Evolutionary conservation across 2,113 vertebrate species (phyloP).

Genomic region (Ptychochromis oligacanthus): DNA sequence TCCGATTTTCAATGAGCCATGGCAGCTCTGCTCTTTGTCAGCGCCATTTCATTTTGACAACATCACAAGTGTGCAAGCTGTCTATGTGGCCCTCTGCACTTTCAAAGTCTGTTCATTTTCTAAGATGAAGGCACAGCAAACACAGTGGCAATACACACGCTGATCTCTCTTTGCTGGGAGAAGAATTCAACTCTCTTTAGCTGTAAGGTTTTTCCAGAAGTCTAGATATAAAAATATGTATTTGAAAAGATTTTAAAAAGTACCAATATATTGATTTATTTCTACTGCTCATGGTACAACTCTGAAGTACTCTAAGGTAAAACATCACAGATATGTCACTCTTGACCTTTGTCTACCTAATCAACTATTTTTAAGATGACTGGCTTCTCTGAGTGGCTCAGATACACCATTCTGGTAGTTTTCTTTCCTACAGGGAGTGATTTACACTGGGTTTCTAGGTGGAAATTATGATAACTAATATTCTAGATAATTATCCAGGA

Average conservation of each 20-base stretch:
- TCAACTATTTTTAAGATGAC: not conserved
- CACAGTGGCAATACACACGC: not conserved
- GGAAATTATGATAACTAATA: not conserved
- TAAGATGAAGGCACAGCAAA: constrained; percentile 11
- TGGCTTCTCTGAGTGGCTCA: not conserved
- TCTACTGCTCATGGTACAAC: not conserved
- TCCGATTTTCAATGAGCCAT: constrained; percentile 46
- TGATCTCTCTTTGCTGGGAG: constrained; percentile 13
- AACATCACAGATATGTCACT: not conserved
- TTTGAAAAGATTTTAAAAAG: constrained; percentile 4
- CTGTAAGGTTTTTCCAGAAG: not conserved
- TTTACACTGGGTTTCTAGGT: no score
- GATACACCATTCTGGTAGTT: not conserved
- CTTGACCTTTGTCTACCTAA: not conserved
- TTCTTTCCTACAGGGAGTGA: no score
- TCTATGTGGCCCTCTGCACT: constrained; percentile 50
- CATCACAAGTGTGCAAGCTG: constrained; percentile 34
- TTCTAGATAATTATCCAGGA: not conserved
- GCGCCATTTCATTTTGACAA: constrained; percentile 52
- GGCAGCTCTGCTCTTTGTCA: constrained; percentile 73
- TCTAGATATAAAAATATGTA: not conserved
- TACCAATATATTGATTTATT: not conserved
- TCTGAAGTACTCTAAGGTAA: not conserved
- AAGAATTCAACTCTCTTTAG: not conserved
- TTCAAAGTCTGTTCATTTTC: constrained; percentile 68